Evolutionary conservation across 2,888 invertebrate genomes (phyloP), one percentile per base, ranked within the genome.

Genomic region (Volucella bombylans): DNA sequence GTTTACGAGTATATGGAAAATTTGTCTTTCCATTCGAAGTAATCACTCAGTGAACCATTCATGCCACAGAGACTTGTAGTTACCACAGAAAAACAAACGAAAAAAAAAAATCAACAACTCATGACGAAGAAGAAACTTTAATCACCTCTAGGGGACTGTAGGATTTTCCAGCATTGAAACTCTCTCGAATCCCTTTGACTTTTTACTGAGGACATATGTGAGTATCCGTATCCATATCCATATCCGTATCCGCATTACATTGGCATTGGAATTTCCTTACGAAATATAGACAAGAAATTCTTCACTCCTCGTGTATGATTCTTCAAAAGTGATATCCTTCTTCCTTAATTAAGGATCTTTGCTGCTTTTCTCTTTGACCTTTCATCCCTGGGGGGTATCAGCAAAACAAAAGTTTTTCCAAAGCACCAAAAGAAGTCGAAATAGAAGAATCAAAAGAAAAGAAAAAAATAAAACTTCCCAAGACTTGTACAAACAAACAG

Each of bases 341-440:
- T 69, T 57, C 47, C 49, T 69, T 69, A 59, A 39, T 69, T 18
- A 59, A 41, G 69, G 59, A 59, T 49, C 59, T 49, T 50, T 12
- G 11, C 45, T 11, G 12, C 41, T 12, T 45, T 55, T 31, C 39
- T 15, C 39, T 54, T 47, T n/a, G 64, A 73, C 43, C 47, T 73
- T 39, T 47, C 23, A 18, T 73, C 47, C 47, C 64, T 49, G 31
- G 2, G 15, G 64, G 64, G 45, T 54, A 49, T 73, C 47, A 39
- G 39, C 49, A 47, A 73, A 55, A 69, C 69, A 69, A 69, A 69
- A 59, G 57, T 69, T 68, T 23, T 68, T 45, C 18, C 31, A 47
- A 61, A 61, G 61, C 18, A 61, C 2, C 38, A 61, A 61, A 6
- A 61, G 6, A 31, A 31, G 31, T 31, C 31, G 6, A 31, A 31